phyloP scores from a whole-genome alignment of 2,113 vertebrate genomes.

The Pitta sordida region DNA sequence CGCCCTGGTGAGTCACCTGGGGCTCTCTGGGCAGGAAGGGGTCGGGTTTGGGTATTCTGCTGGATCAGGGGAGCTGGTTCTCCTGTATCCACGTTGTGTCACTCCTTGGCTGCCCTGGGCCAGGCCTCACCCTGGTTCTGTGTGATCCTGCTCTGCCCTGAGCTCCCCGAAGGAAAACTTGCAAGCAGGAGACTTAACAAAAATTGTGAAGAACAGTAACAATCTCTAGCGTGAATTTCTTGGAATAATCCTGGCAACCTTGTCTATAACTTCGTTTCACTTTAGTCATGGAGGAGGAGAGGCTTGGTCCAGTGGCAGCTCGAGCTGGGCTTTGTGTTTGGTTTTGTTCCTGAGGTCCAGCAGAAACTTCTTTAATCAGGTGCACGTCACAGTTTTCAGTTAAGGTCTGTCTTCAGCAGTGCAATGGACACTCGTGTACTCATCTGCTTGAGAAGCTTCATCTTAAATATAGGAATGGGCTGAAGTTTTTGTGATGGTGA shows the following conservation, averaged over 20 bases:
- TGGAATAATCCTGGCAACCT: neutral
- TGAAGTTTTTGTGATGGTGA: neutral
- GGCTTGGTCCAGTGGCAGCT: neutral
- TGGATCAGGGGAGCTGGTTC: neutral
- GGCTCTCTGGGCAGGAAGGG: neutral
- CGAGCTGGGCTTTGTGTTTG: neutral
- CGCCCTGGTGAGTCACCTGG: neutral
- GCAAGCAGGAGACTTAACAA: neutral
- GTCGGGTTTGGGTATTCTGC: neutral
- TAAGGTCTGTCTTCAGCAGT: neutral
- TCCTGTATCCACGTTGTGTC: accelerated
- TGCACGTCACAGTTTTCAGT: neutral
- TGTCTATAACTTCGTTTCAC: neutral
- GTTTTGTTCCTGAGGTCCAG: neutral
- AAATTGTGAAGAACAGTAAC: neutral
- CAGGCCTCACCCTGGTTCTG: accelerated
- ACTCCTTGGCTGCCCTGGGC: neutral
- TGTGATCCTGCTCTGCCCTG: accelerated
- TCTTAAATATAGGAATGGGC: neutral
- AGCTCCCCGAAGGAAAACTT: too few relatives aligned
- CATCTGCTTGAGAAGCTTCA: neutral
- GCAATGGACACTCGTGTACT: neutral
- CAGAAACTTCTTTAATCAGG: neutral
- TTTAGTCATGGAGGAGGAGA: neutral
- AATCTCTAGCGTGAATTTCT: neutral